Evolutionary conservation across 2,888 invertebrate genomes (phyloP).

Genomic region (Bedellia somnulentella): DNA sequence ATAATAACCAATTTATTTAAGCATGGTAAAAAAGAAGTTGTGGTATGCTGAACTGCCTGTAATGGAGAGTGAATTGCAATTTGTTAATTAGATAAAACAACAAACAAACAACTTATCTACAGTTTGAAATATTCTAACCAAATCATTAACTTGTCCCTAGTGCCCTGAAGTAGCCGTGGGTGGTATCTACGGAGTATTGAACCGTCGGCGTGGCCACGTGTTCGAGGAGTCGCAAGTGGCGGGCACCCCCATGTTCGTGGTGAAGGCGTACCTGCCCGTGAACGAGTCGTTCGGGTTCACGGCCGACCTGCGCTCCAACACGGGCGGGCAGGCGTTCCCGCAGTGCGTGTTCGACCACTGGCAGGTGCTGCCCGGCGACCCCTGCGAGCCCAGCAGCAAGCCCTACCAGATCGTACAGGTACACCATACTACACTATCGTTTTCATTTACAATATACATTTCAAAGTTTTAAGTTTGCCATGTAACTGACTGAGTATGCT

Average conservation of each 20-base stretch:
- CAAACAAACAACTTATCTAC: too few species aligned
- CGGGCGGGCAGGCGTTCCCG: constrained; percentile 99
- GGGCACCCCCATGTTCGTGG: constrained; percentile 98
- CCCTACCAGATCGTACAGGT: constrained; percentile 81
- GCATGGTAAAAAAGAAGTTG: too few species aligned
- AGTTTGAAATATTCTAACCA: too few species aligned
- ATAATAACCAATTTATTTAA: too few species aligned
- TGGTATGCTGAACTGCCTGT: too few species aligned
- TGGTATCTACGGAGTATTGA: constrained; percentile 97
- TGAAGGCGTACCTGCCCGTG: constrained; percentile 98
- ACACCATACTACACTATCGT: constrained; percentile 10
- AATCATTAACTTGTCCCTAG: too few species aligned
- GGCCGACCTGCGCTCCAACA: constrained; percentile 95
- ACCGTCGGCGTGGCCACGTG: constrained; percentile 95
- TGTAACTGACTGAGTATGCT: too few species aligned
- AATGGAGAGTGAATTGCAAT: too few species aligned
- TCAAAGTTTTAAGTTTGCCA: too few species aligned
- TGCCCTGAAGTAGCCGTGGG: constrained; percentile 95
- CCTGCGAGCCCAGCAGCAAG: constrained; percentile 74
- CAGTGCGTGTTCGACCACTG: constrained; percentile 99
- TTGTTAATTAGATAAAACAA: too few species aligned
- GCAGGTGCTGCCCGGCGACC: constrained; percentile 97
- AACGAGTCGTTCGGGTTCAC: constrained; percentile 99
- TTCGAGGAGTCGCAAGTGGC: constrained; percentile 94
- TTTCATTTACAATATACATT: too few species aligned